Conservation (phyloP, 2,888 invertebrate genomes). For the Tachina lurida region DNA sequence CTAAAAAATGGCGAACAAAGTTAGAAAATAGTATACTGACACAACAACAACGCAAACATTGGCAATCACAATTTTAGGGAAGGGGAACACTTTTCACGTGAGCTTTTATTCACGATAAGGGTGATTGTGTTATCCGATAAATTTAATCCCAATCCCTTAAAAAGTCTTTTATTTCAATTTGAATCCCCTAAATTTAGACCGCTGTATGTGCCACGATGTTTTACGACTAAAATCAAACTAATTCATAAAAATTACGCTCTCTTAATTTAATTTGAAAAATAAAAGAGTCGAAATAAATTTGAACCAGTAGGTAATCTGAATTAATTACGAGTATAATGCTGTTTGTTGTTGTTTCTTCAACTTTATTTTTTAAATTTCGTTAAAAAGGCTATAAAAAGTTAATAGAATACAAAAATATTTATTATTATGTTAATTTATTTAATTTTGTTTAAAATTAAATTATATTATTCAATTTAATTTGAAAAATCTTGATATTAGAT, state of each 20-base stretch:
- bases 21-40: too few species aligned
- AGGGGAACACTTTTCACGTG: too few species aligned
- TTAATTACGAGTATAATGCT: neutral
- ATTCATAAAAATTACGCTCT: neutral
- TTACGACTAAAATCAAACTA: neutral
- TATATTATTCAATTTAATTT: neutral
- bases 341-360: neutral
- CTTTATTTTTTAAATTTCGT: neutral
- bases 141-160: too few species aligned
- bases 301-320: neutral
- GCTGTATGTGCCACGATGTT: too few species aligned
- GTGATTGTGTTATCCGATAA: too few species aligned
- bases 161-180: too few species aligned
- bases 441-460: neutral
- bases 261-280: neutral
- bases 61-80: too few species aligned
- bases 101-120: too few species aligned
- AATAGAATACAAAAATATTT: neutral
- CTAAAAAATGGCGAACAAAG: too few species aligned
- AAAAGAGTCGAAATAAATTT: neutral
- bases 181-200: too few species aligned
- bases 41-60: too few species aligned
- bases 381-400: neutral
- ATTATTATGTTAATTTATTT: constrained; percentile 3
- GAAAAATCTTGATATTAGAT: neutral